Conservation (phyloP, 2,797 vertebrate genomes). For the Molossus molossus region DNA sequence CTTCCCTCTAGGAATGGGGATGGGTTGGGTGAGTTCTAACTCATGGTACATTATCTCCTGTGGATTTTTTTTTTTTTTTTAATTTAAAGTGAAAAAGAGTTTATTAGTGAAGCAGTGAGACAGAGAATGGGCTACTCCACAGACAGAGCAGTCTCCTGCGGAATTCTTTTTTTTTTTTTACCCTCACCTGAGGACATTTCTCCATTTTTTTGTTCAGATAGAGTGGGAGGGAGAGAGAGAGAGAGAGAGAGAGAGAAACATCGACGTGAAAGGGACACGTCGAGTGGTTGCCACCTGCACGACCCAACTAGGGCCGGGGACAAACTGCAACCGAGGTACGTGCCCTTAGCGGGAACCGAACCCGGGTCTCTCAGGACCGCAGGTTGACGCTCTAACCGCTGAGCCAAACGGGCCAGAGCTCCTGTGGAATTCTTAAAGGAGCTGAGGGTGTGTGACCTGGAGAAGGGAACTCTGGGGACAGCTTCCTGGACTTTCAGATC, state of each 20-base stretch:
- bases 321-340: too few species aligned
- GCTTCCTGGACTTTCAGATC: conserved; percentile 37
- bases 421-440: conserved; percentile 20
- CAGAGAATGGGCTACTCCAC: not conserved
- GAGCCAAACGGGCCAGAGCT: too few species aligned
- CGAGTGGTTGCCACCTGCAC: too few species aligned
- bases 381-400: too few species aligned
- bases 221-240: too few species aligned
- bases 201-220: too few species aligned
- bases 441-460: not conserved
- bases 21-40: not conserved
- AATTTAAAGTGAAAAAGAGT: not conserved
- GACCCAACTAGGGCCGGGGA: too few species aligned
- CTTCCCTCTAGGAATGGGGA: not conserved
- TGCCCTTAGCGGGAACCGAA: too few species aligned
- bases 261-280: too few species aligned
- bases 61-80: not conserved
- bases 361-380: too few species aligned
- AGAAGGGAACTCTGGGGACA: conserved; percentile 1
- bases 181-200: too few species aligned
- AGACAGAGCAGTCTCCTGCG: not conserved
- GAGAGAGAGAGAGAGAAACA: too few species aligned
- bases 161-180: not conserved
- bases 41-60: not conserved
- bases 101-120: not conserved